Percentiles rank a stretch among this genome's conserved stretches.
Conservation (phyloP, 2,797 vertebrate species). For the Psittacula derbiana region DNA sequence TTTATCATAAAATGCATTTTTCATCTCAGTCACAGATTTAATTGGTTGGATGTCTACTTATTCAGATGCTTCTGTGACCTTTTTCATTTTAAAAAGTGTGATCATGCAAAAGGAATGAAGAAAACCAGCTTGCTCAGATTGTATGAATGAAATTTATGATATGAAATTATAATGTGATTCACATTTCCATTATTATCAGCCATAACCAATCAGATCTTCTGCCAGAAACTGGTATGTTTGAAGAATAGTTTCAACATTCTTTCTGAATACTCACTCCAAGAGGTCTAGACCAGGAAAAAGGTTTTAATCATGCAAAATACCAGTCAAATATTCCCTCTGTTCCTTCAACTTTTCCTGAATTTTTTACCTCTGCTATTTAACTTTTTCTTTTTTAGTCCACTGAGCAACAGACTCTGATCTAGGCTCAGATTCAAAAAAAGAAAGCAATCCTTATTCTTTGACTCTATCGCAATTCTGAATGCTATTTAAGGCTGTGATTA, state of each 20-base stretch:
- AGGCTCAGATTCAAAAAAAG: not conserved
- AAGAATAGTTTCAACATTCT: not conserved
- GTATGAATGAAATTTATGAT: not conserved
- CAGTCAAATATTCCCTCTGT: not conserved
- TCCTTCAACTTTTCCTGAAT: not conserved
- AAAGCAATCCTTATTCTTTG: not conserved
- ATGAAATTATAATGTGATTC: not conserved
- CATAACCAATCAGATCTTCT: not conserved
- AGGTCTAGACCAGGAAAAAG: not conserved
- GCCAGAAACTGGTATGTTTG: not conserved
- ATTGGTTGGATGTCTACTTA: not conserved
- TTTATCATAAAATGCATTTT: not conserved
- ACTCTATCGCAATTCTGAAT: not conserved
- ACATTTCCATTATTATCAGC: constrained; percentile 1
- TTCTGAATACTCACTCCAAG: not conserved
- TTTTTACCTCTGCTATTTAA: not conserved
- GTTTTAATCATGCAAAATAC: not conserved
- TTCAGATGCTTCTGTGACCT: not conserved
- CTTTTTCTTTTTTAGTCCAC: not conserved
- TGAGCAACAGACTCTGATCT: not conserved
- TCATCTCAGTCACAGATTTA: not conserved
- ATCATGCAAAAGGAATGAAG: not conserved
- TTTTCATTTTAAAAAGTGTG: not conserved
- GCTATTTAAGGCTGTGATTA: not conserved
- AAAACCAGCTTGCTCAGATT: not conserved